Evolutionary conservation across 2,113 vertebrate genomes (phyloP).

Genomic region (Mola mola): DNA sequence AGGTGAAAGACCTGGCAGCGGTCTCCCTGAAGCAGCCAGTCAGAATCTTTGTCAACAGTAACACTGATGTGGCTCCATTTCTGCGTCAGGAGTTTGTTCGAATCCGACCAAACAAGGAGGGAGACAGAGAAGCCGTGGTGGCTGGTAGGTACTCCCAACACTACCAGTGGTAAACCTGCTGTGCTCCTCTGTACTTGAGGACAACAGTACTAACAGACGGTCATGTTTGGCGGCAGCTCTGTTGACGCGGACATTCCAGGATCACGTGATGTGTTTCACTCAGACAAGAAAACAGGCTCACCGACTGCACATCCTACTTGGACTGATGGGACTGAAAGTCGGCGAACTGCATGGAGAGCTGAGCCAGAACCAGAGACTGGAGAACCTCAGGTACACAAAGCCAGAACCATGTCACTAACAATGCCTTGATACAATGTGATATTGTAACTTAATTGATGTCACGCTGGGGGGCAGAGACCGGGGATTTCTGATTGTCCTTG

Average conservation of each 20-base stretch:
- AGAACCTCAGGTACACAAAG: constrained; percentile 78
- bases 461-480: too few species aligned
- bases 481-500: too few species aligned
- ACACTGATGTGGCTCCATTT: constrained; percentile 96
- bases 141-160: constrained; percentile 78
- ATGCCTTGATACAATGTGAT: too few species aligned
- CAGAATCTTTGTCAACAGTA: constrained; percentile 97
- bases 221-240: constrained; percentile 81
- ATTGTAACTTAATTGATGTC: too few species aligned
- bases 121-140: constrained; percentile 94
- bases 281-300: constrained; percentile 99
- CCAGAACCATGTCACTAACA: not conserved
- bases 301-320: constrained; percentile 94
- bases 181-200: not conserved
- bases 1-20: constrained; percentile 96
- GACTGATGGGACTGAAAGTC: constrained; percentile 92
- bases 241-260: constrained; percentile 92
- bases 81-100: constrained; percentile 95
- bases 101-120: constrained; percentile 90
- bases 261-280: constrained; percentile 97
- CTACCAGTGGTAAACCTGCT: not conserved
- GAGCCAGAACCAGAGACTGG: constrained; percentile 92
- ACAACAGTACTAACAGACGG: too few species aligned
- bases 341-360: constrained; percentile 97
- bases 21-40: constrained; percentile 93